These are phyloP conservation scores for Diplodus puntazzo DNA, from an alignment of 2,797 vertebrate genomes.

Conservation along the genomic window DNA sequence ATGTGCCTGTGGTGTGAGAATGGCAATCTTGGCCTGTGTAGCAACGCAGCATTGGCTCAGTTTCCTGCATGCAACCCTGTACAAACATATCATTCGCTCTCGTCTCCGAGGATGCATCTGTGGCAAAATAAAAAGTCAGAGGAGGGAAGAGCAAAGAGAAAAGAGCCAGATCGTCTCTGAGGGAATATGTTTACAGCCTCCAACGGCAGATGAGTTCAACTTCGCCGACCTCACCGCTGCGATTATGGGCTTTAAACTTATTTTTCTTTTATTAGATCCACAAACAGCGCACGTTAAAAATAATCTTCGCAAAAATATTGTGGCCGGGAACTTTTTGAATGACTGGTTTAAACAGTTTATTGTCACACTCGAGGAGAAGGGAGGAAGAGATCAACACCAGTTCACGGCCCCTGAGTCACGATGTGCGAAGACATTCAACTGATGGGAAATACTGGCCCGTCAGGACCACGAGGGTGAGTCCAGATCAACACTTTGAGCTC, in stretches of 20 bases:
- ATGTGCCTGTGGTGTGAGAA: slow-evolving; percentile 77
- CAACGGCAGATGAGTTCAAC: slow-evolving; percentile 55
- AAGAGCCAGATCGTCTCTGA: slow-evolving; percentile 51
- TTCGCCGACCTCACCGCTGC: slow-evolving; percentile 58
- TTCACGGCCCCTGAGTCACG: slow-evolving; percentile 22
- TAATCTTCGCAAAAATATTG: slow-evolving; percentile 51
- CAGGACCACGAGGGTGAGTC: slow-evolving; percentile 12
- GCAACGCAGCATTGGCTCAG: slow-evolving; percentile 61
- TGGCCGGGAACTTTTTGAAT: slow-evolving; percentile 4
- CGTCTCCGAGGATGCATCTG: slow-evolving; percentile 62
- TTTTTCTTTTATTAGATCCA: slow-evolving; percentile 68
- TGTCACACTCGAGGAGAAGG: slow-evolving; percentile 10
- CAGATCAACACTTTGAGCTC: slow-evolving; percentile 23
- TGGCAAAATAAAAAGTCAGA: slow-evolving; percentile 47
- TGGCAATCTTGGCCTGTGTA: slow-evolving; percentile 65
- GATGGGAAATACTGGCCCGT: slow-evolving; percentile 15
- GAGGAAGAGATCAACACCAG: slow-evolving; percentile 33
- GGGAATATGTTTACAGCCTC: slow-evolving; percentile 67
- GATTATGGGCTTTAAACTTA: slow-evolving; percentile 59
- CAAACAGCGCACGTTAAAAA: slow-evolving; percentile 70
- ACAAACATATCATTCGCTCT: slow-evolving; percentile 73
- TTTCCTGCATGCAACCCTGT: slow-evolving; percentile 61
- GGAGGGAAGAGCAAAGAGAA: slow-evolving; percentile 50
- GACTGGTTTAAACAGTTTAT: slow-evolving; percentile 47
- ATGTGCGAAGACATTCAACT: slow-evolving; percentile 17